Base-by-base conservation (phyloP, 2,113 vertebrate species). In the Sisor rabdophorus region DNA sequence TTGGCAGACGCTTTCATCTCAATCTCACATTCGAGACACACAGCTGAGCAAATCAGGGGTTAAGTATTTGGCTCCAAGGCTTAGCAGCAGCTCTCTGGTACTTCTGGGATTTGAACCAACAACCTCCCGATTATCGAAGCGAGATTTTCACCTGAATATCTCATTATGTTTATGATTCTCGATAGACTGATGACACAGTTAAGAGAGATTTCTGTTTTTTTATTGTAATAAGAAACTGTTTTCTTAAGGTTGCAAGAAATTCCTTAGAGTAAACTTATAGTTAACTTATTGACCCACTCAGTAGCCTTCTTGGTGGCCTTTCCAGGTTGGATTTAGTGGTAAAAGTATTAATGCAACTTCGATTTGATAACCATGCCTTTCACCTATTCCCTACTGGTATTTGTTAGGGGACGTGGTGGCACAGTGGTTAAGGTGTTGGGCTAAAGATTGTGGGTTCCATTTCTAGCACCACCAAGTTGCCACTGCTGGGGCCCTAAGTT, bases 1-100 rank as follows among this genome's bases (percentile, higher is more conserved):
- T 24, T 30, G 24, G 47, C 65, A 69, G 47, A 69, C 52, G 65
- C 65, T 50, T 48, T 69, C 65, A 69, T 30, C 65, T 17, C 26
- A 69, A 69, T 69, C 16, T 28, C 52, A 28, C 47, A 69, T 69
- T 28, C 28, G 47, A 69, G 22, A 69, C 47, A 19, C 65, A 20
- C 17, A 69, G 47, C 65, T 3, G 47, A 52, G 65, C 26, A 28
- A 48, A 2, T 28, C 22, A 19, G 65, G 47, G 47, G 44, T 69
- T 69, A 52, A 69, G 16, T 28, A 26, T 69, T 24, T 69, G 16
- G 4, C 65, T 69, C 47, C 10, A 12, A 52, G 47, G 65, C 24
- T 10, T 17, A 52, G 11, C 47, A 50, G 44, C 9, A 1, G 22
- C 44, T 68, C 15, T 69, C 24, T 30, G 16, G 10, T 12, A 28